Percentiles rank a stretch among this genome's conserved stretches.
Conservation (phyloP, 2,888 invertebrate genomes). For the Eupithecia subumbrata region DNA sequence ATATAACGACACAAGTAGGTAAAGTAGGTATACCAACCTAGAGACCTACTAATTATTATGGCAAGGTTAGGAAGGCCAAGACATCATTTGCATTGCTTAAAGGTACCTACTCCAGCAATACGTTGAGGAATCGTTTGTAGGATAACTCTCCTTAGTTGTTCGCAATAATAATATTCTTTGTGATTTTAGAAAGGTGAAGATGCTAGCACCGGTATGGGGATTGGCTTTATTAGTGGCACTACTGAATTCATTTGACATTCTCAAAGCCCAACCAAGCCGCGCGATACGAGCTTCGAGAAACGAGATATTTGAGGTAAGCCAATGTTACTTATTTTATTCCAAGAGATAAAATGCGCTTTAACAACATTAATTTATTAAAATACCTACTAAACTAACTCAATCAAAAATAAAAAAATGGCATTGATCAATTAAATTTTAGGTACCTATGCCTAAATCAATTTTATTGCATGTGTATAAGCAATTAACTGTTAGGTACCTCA, state of each 20-base stretch:
- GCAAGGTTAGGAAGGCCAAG: not conserved
- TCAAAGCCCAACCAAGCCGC: not conserved
- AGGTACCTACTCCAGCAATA: not conserved
- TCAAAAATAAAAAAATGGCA: not conserved
- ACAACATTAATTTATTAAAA: not conserved
- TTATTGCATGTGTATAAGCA: not conserved
- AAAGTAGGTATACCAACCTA: not conserved
- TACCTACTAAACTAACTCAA: not conserved
- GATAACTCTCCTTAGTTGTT: not conserved
- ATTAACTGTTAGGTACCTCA: no score
- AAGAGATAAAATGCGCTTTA: not conserved
- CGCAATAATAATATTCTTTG: not conserved
- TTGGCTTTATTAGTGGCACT: conserved; percentile 7
- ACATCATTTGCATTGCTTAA: not conserved
- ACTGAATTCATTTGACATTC: conserved; percentile 8
- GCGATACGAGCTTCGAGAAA: not conserved
- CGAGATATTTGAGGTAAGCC: conserved; percentile 4
- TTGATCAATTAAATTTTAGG: not conserved
- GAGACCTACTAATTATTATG: conserved; percentile 8
- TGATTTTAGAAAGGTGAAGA: not conserved
- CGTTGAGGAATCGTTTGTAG: not conserved
- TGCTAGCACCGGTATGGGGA: conserved; percentile 4
- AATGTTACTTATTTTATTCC: not conserved
- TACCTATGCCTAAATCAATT: not conserved
- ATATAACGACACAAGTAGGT: not conserved